Percentiles rank a stretch among this genome's conserved stretches.
These are phyloP conservation scores for Mugil cephalus DNA, from an alignment of 2,113 vertebrate genomes.

Conservation along the genomic window DNA sequence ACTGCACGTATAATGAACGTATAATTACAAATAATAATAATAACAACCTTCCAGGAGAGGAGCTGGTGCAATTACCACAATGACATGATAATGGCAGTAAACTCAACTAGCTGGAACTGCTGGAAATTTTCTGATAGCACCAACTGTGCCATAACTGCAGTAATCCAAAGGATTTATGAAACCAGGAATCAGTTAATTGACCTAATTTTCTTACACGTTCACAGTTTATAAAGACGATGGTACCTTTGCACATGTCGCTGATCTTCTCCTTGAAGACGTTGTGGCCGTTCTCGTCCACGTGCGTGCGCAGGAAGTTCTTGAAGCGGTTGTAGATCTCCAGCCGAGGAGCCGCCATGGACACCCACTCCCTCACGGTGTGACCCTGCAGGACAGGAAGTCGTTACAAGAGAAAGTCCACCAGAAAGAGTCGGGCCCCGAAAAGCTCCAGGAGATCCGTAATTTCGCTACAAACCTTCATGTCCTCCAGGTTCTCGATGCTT, in stretches of 20 bases:
- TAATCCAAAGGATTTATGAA: too few species aligned
- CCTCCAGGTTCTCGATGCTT: conserved; percentile 98
- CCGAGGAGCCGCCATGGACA: conserved; percentile 94
- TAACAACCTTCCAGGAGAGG: too few species aligned
- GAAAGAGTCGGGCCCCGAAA: neutral
- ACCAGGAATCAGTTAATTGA: too few species aligned
- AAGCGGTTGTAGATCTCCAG: conserved; percentile 99
- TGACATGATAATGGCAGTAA: too few species aligned
- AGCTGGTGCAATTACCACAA: too few species aligned
- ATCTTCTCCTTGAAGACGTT: conserved; percentile 99
- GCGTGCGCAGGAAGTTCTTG: conserved; percentile 97
- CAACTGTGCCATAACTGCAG: too few species aligned
- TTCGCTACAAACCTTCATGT: conserved; percentile 88
- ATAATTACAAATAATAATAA: too few species aligned
- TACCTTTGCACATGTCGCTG: conserved; percentile 99
- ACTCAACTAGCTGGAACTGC: too few species aligned
- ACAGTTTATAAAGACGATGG: neutral
- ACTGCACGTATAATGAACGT: too few species aligned
- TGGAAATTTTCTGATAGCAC: too few species aligned
- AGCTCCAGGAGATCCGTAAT: neutral
- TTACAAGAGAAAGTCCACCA: neutral
- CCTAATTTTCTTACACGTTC: too few species aligned
- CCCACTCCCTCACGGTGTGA: conserved; percentile 96
- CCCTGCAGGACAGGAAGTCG: conserved; percentile 72
- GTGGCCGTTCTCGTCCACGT: conserved; percentile 95